A percentile compares a stretch with the other conserved stretches of the same genome.
Evolutionary conservation across 2,113 vertebrate species (phyloP).

Genomic region (Rhinoptilus africanus): DNA sequence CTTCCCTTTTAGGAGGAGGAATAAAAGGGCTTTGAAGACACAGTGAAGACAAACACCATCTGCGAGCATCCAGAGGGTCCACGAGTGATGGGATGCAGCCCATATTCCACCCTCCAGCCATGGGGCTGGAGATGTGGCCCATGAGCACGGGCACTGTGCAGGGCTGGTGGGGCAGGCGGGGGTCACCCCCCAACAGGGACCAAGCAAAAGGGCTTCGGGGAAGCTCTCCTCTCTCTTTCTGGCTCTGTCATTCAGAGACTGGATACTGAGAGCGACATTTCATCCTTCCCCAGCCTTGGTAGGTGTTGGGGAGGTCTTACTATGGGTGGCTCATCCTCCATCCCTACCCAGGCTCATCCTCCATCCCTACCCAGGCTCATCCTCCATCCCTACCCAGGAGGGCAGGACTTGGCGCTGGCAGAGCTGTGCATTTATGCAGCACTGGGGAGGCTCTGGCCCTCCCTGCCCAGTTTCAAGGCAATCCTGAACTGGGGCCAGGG

Average conservation of each 20-base stretch:
- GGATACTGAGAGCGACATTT: neutral
- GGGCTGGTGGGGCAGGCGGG: neutral
- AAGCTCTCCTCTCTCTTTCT: neutral
- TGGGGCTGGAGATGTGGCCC: neutral
- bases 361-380: too few species aligned
- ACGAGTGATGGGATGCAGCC: neutral
- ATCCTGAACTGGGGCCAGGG: neutral
- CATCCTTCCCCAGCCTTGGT: neutral
- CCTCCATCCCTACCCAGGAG: rapidly evolving
- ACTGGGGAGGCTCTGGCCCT: neutral
- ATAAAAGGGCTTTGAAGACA: neutral
- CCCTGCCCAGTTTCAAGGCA: neutral
- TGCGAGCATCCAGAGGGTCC: neutral
- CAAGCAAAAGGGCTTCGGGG: neutral
- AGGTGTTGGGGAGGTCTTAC: rapidly evolving
- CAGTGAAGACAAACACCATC: neutral
- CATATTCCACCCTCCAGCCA: rapidly evolving
- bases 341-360: too few species aligned
- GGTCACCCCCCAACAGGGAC: rapidly evolving
- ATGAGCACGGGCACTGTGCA: rapidly evolving
- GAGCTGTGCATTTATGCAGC: neutral
- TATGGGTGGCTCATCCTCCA: rapidly evolving
- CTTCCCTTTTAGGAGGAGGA: neutral
- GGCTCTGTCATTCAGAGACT: neutral
- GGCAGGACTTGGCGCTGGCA: neutral